A percentile compares a stretch with the other conserved stretches of the same genome.
These are phyloP conservation scores for Volucella zonaria DNA, from an alignment of 2,888 invertebrate genomes.

Conservation along the genomic window DNA sequence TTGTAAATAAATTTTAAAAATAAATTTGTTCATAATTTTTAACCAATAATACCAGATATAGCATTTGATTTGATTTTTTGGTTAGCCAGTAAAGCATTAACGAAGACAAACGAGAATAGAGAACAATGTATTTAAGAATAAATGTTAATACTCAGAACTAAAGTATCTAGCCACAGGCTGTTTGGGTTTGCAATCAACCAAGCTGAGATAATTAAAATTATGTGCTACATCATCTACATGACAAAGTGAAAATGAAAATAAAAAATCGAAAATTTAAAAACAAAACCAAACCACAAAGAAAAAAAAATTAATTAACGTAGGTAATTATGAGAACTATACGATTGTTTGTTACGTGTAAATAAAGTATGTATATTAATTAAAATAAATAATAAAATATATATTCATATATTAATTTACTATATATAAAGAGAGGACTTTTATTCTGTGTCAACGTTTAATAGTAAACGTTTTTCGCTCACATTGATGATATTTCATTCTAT, in stretches of 20 bases:
- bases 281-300: conserved; percentile 6
- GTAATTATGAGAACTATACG: conserved; percentile 50
- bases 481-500: not conserved
- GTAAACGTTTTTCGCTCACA: not conserved
- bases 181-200: conserved; percentile 4
- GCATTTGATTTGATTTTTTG: conserved; percentile 15
- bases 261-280: conserved; percentile 25
- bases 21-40: conserved; percentile 65
- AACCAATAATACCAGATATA: conserved; percentile 40
- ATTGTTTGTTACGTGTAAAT: conserved; percentile 72
- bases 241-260: conserved; percentile 17
- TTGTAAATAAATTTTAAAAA: conserved; percentile 64
- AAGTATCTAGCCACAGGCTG: not conserved
- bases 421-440: conserved; percentile 29
- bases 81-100: not conserved
- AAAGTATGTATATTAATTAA: conserved; percentile 70
- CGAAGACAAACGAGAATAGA: not conserved
- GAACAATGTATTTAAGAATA: conserved; percentile 9
- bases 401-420: conserved; percentile 73
- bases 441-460: conserved; percentile 15
- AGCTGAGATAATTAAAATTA: conserved; percentile 21
- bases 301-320: conserved; percentile 14
- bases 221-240: conserved; percentile 11
- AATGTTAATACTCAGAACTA: conserved; percentile 5
- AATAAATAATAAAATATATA: conserved; percentile 71